Evolutionary conservation across 2,797 vertebrate species (phyloP).

Genomic region (Thripadectes ignobilis): DNA sequence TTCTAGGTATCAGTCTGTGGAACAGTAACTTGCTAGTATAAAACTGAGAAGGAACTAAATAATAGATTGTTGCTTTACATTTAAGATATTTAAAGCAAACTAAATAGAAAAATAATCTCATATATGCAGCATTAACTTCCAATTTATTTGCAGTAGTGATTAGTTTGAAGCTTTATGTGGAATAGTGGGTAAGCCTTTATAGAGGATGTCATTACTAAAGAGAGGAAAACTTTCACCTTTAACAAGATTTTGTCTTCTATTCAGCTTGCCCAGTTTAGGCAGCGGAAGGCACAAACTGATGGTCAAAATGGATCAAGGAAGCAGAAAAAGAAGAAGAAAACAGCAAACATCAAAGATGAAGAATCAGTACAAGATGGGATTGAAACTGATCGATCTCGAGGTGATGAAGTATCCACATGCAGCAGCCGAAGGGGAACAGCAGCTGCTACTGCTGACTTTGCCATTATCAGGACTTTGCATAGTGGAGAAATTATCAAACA

Average conservation of each 20-base stretch:
- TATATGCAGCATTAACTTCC: background rate
- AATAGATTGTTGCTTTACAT: background rate
- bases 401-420: conserved; percentile 70
- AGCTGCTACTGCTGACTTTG: conserved; percentile 78
- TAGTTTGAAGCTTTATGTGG: background rate
- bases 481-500: conserved; percentile 84
- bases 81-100: background rate
- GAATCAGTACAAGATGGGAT: conserved; percentile 66
- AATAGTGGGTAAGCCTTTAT: background rate
- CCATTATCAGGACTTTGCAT: conserved; percentile 78
- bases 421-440: conserved; percentile 67
- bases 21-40: background rate
- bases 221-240: conserved; percentile 54
- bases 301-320: conserved; percentile 85
- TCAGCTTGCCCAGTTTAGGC: conserved; percentile 93
- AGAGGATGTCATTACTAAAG: conserved; percentile 17
- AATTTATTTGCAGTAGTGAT: background rate
- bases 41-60: background rate
- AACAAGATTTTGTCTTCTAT: conserved; percentile 51
- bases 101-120: background rate
- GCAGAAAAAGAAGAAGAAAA: conserved; percentile 90
- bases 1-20: background rate
- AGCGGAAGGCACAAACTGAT: conserved; percentile 88
- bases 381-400: conserved; percentile 67
- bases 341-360: conserved; percentile 75